Evolutionary conservation across 2,113 vertebrate genomes (phyloP).

Genomic region (Lampris megalopsis): DNA sequence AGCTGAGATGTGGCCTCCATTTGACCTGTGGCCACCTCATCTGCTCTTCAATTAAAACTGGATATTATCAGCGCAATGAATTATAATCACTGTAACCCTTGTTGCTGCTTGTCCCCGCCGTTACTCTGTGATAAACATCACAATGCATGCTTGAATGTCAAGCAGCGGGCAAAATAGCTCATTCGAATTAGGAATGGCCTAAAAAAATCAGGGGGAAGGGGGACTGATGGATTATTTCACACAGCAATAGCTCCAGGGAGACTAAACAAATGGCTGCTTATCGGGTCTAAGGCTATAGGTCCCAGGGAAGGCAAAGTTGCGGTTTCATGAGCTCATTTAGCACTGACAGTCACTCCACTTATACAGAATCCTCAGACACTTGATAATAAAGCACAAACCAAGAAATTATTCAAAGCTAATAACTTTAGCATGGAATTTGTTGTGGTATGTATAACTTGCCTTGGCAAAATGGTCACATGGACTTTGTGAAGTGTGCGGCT

Average conservation of each 20-base stretch:
- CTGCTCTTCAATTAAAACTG: constrained; percentile 17
- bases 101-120: constrained; percentile 8
- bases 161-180: constrained; percentile 42
- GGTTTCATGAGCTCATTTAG: constrained; percentile 38
- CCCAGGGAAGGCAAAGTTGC: constrained; percentile 14
- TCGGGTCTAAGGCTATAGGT: constrained; percentile 20
- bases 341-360: constrained; percentile 23
- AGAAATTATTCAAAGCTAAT: constrained; percentile 36
- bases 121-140: constrained; percentile 5
- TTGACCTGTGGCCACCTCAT: constrained; percentile 17
- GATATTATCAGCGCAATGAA: constrained; percentile 29
- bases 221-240: constrained; percentile 8
- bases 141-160: constrained; percentile 18
- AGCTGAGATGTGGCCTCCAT: constrained; percentile 19
- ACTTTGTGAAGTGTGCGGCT: too few relatives aligned
- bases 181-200: constrained; percentile 44
- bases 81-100: constrained; percentile 30
- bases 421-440: constrained; percentile 22
- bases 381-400: constrained; percentile 15
- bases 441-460: constrained; percentile 3
- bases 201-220: background rate
- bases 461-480: background rate
- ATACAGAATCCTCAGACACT: constrained; percentile 40
- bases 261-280: background rate
- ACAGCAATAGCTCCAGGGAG: constrained; percentile 23